Evolutionary conservation across 1,140 invertebrate species (phyloP), one percentile per base, ranked within the genome.

Genomic region (Drosophila azteca): DNA sequence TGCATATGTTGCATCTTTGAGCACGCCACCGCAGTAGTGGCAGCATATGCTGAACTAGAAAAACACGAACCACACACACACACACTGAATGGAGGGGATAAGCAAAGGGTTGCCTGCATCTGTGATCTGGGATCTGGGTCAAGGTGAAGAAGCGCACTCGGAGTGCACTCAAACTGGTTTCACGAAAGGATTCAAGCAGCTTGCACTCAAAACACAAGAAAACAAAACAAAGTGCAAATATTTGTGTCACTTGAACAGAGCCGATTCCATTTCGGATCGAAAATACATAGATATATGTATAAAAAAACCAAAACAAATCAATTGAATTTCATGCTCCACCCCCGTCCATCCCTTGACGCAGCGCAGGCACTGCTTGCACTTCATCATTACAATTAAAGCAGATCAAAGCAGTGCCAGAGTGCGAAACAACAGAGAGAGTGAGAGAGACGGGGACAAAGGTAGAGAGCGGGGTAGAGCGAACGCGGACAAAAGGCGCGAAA

Each of bases 341-440:
- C 8, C 2, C 8, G 8, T 78, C 48, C 57, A 63, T 39, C 20
- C 49, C 52, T 24, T 43, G 9, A 46, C 24, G 35, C 48, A 58
- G 35, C 54, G 50, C 29, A 49, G 51, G 35, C 51, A 43, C 54
- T 62, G 75, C 60, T 65, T 85, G 82, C 83, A 82, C 60, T 85
- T 71, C 81, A 82, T 85, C 66, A 85, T 81, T 78, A 85, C 83
- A 87, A 85, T 85, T 85, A 85, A 85, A 85, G 63, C 77, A 85
- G 81, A 84, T 84, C 81, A 84, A 85, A 84, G 35, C 35, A 39
- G 35, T 39, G 11, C 11, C 35, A 4, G 35, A 39, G 77, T 66
- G 76, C 57, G 31, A 61, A 65, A 49, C 22, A 20, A 20, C 54
- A 45, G 65, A 52, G 55, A 49, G 22, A 65, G 49, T 17, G 24